A percentile compares a stretch with the other conserved stretches of the same genome.
Evolutionary conservation across 2,113 vertebrate genomes (phyloP).

Genomic region (Ptyas mucosa): DNA sequence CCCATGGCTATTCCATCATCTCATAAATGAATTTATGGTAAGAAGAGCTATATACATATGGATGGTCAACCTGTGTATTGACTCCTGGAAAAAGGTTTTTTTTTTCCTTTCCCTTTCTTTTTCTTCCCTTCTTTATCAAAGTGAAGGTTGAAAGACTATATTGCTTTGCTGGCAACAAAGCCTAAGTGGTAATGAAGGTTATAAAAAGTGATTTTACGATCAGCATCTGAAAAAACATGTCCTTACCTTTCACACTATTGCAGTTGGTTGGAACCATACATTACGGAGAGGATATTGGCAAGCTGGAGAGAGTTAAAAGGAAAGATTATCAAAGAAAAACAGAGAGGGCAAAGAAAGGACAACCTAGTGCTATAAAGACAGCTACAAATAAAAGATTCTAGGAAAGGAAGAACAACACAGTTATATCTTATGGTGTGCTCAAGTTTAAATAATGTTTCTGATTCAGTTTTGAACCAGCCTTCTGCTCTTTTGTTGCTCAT

Average conservation of each 20-base stretch:
- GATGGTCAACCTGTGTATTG: background rate
- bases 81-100: background rate
- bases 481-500: background rate
- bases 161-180: background rate
- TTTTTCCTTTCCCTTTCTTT: background rate
- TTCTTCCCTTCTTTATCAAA: background rate
- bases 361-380: conserved; percentile 19
- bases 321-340: conserved; percentile 20
- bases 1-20: background rate
- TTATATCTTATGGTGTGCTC: background rate
- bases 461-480: background rate
- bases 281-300: conserved; percentile 20
- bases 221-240: conserved; percentile 17
- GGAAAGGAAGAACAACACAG: background rate
- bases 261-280: conserved; percentile 21
- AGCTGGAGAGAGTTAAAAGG: conserved; percentile 26
- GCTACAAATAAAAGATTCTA: background rate
- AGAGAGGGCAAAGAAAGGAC: conserved; percentile 9
- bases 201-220: conserved; percentile 12
- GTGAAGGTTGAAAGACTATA: background rate
- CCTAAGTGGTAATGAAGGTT: background rate
- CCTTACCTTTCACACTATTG: background rate
- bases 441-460: background rate
- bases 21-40: background rate
- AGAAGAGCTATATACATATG: background rate